Evolutionary conservation across 2,888 invertebrate genomes (phyloP), one percentile per base, ranked within the genome.

Genomic region (Geophilus truncorum): DNA sequence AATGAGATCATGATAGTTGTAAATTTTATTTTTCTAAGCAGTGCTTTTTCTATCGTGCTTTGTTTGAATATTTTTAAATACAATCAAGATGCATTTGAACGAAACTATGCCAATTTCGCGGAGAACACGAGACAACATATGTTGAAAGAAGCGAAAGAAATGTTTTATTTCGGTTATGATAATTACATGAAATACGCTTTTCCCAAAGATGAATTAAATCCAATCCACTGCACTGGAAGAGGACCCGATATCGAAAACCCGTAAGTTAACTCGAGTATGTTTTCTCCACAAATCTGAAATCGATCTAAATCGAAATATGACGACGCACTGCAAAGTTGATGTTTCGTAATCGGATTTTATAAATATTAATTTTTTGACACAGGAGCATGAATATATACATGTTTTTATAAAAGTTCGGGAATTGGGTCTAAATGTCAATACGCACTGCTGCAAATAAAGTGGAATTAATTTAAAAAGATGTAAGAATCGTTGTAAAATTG

Each of bases 101-200:
- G 81, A 57, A 83, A 87, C 82, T 88, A 88, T 85, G 86, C 87
- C 32, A 83, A 84, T 62, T 88, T 88, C 83, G 85, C 85, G n/a
- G 87, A 88, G 82, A 83, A 83, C 32, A 84, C 86, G 82, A 84
- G 87, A 32, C 80, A 85, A 80, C 84, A 87, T 81, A 87, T 87
- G 86, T 81, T 86, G 83, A 85, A 86, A 32, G 88, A 88, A 83
- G 88, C 89, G 23, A 87, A 86, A 82, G 86, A 89, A 81, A 90
- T 90, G 90, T 90, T 90, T 85, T 86, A 89, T 83, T 90, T 90
- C 85, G 90, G 89, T 2, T 91, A 90, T 85, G 89, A 91, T 84
- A 90, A 88, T 84, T 91, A 91, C 86, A 90, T 91, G 89, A 88
- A 88, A 83, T 87, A 90, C 86, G 91, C 91, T 0, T 91, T 89